Evolutionary conservation across 2,113 vertebrate species (phyloP), one percentile per base, ranked within the genome.

Genomic region (Colius striatus): DNA sequence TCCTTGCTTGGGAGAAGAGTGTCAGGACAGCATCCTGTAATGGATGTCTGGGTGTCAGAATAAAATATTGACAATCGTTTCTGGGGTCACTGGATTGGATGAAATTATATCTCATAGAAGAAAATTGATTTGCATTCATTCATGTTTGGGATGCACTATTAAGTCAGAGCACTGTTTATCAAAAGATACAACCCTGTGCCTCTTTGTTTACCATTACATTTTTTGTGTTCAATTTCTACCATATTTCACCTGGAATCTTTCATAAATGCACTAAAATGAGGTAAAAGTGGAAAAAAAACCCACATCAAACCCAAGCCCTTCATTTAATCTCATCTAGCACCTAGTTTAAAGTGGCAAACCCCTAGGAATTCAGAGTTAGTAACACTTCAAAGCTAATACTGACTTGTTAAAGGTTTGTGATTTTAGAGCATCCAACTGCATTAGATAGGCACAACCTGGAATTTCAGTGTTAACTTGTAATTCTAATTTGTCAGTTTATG

Each of bases 121-220:
- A 81, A 86, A 90, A 91, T 61, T 41, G 20, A 17, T 90, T 90
- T 94, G 68, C 22, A 87, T 93, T 90, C 22, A 50, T 67, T 95
- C 66, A 41, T 60, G 6, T 85, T 93, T 73, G 66, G n/a, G 54
- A 36, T 84, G 20, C n/a, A 66, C 25, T 26, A 34, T 55, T 84
- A 84, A 75, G 19, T 41, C 85, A 90, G 50, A 90, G 10, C 4
- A 4, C 13, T 41, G 4, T 78, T 86, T 77, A 45, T 60, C 47
- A n/a, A 26, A 74, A 65, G 25, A 58, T 15, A 11, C 17, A 87
- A 54, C 0, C 0, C 6, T 48, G 34, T 68, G 16, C 66, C 16
- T 72, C 18, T 70, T 38, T 61, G 16, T 51, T 87, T 81, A 34
- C 43, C 36, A 8, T 71, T 88, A 47, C 72, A 26, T 55, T 83